Evolutionary conservation across 2,888 invertebrate genomes (phyloP).

Genomic region (Luffia ferchaultella): DNA sequence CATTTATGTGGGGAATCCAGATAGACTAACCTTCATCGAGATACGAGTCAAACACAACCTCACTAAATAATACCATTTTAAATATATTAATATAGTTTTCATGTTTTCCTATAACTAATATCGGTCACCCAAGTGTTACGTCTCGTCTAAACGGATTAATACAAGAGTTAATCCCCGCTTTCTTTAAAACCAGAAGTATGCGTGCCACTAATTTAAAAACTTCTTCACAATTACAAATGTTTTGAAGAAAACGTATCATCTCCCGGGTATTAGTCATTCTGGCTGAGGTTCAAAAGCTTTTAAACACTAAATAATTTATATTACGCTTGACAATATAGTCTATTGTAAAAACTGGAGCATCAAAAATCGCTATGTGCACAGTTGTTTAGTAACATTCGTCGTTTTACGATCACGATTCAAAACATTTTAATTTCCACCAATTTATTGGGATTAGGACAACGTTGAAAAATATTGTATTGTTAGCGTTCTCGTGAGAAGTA

Average conservation of each 20-base stretch:
- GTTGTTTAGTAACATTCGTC: constrained; percentile 19
- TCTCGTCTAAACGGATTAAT: neutral
- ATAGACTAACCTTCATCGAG: no score
- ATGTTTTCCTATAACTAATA: neutral
- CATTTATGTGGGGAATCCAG: no score
- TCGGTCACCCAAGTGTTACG: neutral
- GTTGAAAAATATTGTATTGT: constrained; percentile 57
- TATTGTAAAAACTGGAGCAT: constrained; percentile 45
- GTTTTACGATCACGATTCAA: constrained; percentile 37
- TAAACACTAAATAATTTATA: constrained; percentile 43
- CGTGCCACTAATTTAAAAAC: neutral
- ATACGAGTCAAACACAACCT: no score
- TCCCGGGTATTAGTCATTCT: constrained; percentile 52
- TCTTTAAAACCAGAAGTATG: neutral
- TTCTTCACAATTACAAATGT: neutral
- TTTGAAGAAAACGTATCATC: constrained; percentile 6
- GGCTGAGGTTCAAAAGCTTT: constrained; percentile 49
- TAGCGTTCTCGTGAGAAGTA: constrained; percentile 44
- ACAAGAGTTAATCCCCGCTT: neutral
- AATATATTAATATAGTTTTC: no score
- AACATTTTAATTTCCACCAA: constrained; percentile 50
- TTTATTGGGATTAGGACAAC: constrained; percentile 53
- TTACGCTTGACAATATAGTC: constrained; percentile 32
- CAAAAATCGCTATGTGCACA: constrained; percentile 33
- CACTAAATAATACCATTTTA: no score